A percentile compares a stretch with the other conserved stretches of the same genome.
phyloP scores from a whole-genome alignment of 2,888 invertebrate genomes.

The Troides oblongomaculatus region DNA sequence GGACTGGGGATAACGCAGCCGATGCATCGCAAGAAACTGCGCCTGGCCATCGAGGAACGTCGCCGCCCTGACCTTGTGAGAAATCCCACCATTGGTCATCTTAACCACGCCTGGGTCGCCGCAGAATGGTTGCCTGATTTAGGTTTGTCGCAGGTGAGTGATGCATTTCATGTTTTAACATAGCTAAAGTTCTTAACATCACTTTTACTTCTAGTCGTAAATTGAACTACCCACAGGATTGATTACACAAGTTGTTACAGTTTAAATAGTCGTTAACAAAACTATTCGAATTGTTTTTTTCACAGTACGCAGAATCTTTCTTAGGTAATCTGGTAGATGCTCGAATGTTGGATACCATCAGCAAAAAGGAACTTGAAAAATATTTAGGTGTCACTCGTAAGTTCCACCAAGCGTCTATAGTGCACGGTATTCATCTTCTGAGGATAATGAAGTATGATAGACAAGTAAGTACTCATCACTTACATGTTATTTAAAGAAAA shows the following conservation, averaged over 20 bases:
- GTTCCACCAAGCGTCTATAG: conserved; percentile 96
- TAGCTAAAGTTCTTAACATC: not conserved
- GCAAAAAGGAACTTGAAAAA: conserved; percentile 96
- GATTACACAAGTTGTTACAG: not conserved
- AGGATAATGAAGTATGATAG: conserved; percentile 95
- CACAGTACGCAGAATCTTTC: conserved; percentile 92
- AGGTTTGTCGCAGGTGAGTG: conserved; percentile 86
- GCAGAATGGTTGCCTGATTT: conserved; percentile 96
- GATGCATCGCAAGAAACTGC: conserved; percentile 94
- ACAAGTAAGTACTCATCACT: conserved; percentile 81
- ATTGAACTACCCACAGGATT: not conserved
- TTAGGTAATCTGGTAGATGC: conserved; percentile 95
- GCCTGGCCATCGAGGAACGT: conserved; percentile 95
- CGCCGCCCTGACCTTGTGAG: conserved; percentile 91
- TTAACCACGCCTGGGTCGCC: conserved; percentile 96
- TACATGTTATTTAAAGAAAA: not conserved
- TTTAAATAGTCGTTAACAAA: not conserved
- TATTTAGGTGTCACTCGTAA: conserved; percentile 94
- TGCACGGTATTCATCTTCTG: conserved; percentile 95
- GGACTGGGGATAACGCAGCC: conserved; percentile 95
- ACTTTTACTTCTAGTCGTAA: not conserved
- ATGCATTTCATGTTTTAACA: not conserved
- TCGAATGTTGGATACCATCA: conserved; percentile 93
- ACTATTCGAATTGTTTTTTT: conserved; percentile 23
- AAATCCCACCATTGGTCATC: conserved; percentile 91